Evolutionary conservation across 2,113 vertebrate species (phyloP).

Genomic region (Spea multiplicata): DNA sequence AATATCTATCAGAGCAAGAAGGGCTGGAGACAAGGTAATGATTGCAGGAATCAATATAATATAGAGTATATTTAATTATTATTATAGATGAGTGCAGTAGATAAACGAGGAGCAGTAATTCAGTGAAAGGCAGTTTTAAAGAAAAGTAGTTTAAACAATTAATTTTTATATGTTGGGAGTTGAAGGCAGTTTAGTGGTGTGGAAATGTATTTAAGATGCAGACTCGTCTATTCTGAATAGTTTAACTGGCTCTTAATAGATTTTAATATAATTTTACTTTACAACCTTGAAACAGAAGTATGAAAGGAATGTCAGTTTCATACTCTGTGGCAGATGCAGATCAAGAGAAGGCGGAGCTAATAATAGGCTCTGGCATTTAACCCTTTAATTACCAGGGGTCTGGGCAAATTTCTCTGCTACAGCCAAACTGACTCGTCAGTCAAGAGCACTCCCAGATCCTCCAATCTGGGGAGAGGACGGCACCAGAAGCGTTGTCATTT

Average conservation of each 20-base stretch:
- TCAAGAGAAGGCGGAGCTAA: too few relatives aligned
- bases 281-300: not conserved
- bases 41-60: constrained; percentile 44
- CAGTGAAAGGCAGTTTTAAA: constrained; percentile 10
- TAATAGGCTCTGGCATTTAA: too few relatives aligned
- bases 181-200: not conserved
- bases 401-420: too few relatives aligned
- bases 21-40: constrained; percentile 26
- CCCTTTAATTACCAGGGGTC: too few relatives aligned
- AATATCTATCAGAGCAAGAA: constrained; percentile 10
- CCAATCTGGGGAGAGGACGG: too few relatives aligned
- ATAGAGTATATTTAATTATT: constrained; percentile 33
- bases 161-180: constrained; percentile 15
- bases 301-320: too few relatives aligned
- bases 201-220: constrained; percentile 9
- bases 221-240: not conserved
- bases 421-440: too few relatives aligned
- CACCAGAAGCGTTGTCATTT: too few relatives aligned
- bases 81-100: constrained; percentile 26
- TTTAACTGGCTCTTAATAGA: not conserved
- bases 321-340: too few relatives aligned
- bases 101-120: constrained; percentile 28
- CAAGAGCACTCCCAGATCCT: too few relatives aligned
- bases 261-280: not conserved
- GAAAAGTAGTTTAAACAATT: constrained; percentile 26